Conservation (phyloP, 2,888 invertebrate species). For the Zonitis immaculata region DNA sequence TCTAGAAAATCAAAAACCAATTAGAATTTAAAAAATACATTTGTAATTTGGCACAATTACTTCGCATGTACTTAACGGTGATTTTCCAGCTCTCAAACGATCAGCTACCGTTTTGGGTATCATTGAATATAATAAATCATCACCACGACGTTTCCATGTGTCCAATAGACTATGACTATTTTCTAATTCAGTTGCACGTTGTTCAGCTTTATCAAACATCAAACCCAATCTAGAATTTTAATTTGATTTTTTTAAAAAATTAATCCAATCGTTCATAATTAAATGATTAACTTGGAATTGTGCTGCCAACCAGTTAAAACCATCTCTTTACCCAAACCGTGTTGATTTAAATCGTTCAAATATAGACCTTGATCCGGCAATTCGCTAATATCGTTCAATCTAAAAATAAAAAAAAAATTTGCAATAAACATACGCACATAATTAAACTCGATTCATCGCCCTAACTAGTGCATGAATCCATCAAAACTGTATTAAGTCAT, state of each 20-base stretch:
- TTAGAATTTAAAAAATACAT: background rate
- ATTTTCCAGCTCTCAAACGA: slow-evolving; percentile 68
- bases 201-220: slow-evolving; percentile 78
- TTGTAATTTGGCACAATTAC: too few relatives aligned
- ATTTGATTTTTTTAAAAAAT: background rate
- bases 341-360: slow-evolving; percentile 78
- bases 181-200: slow-evolving; percentile 71
- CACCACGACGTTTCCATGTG: slow-evolving; percentile 80
- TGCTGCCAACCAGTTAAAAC: slow-evolving; percentile 83
- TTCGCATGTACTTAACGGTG: slow-evolving; percentile 76
- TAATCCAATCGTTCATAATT: background rate
- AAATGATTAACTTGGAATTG: slow-evolving; percentile 53
- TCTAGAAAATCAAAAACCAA: slow-evolving; percentile 49
- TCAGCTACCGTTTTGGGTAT: slow-evolving; percentile 83
- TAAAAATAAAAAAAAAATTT: slow-evolving; percentile 43
- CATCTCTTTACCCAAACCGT: slow-evolving; percentile 79
- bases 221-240: slow-evolving; percentile 63
- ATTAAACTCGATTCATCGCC: background rate
- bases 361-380: slow-evolving; percentile 73
- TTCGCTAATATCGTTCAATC: slow-evolving; percentile 80
- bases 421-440: too few relatives aligned
- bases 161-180: slow-evolving; percentile 72
- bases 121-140: slow-evolving; percentile 87
- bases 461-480: too few relatives aligned
- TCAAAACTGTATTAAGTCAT: too few relatives aligned